Percentiles rank a stretch among this genome's conserved stretches.
phyloP scores from a whole-genome alignment of 2,797 vertebrate genomes.

The Myotis pilosus region DNA sequence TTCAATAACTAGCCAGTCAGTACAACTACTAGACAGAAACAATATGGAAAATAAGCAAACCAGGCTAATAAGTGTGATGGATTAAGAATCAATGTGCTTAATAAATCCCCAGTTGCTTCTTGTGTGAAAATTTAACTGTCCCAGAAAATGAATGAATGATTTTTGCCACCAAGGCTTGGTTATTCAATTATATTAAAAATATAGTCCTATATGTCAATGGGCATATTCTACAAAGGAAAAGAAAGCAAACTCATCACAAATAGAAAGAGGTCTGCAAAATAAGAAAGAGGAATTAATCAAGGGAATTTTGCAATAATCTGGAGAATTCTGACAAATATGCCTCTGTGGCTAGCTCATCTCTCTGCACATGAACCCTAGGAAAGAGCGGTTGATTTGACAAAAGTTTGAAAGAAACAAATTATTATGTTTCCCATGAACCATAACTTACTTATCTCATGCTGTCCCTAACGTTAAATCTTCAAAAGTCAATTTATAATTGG shows the following conservation, averaged over 20 bases:
- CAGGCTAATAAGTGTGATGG: neutral
- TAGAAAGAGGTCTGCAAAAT: neutral
- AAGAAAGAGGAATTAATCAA: neutral
- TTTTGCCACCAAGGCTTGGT: neutral
- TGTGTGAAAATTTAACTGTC: slow-evolving; percentile 21
- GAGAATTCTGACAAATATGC: neutral
- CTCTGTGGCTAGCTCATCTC: neutral
- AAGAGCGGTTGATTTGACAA: neutral
- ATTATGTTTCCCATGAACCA: neutral
- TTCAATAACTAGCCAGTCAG: neutral
- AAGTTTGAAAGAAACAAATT: neutral
- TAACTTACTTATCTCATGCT: neutral
- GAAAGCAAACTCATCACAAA: neutral
- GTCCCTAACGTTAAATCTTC: neutral
- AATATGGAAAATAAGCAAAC: slow-evolving; percentile 46
- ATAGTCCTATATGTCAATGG: neutral
- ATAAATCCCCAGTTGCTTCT: slow-evolving; percentile 49
- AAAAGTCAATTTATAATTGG: neutral
- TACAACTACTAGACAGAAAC: neutral
- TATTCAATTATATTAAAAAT: slow-evolving; percentile 31
- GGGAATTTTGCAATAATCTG: neutral
- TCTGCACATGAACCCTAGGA: neutral
- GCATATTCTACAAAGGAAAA: neutral
- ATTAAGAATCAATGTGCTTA: slow-evolving; percentile 58
- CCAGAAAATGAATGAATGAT: slow-evolving; percentile 52